These are phyloP conservation scores for Chelonia mydas DNA, from an alignment of 2,797 vertebrate genomes.

Conservation along the genomic window DNA sequence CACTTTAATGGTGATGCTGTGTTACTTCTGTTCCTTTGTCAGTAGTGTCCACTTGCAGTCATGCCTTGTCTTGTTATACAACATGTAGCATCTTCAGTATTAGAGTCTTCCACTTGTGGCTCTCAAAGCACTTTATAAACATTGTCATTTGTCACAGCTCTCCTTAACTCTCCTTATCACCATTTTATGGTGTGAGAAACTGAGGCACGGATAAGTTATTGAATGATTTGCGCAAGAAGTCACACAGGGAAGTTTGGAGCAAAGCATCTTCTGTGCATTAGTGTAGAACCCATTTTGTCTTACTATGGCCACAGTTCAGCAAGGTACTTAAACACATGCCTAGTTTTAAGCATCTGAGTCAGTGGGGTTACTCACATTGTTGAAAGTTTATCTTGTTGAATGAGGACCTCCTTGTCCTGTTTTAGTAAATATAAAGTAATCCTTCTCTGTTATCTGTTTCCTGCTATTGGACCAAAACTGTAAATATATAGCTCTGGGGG, in stretches of 20 bases:
- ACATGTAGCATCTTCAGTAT: neutral
- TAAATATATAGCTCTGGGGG: neutral
- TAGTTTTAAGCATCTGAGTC: neutral
- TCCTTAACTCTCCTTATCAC: neutral
- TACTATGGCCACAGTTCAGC: neutral
- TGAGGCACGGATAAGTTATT: neutral
- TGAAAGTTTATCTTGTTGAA: neutral
- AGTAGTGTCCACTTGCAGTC: neutral
- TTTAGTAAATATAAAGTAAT: neutral
- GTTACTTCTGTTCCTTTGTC: too few relatives aligned
- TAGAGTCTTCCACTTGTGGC: neutral
- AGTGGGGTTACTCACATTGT: neutral
- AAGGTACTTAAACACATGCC: neutral
- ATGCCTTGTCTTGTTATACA: neutral
- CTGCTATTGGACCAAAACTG: neutral
- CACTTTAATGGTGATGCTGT: too few relatives aligned
- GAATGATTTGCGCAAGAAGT: neutral
- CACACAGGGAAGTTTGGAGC: neutral
- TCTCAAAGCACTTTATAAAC: neutral
- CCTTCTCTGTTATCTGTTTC: neutral
- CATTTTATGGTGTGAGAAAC: neutral
- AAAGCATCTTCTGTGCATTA: neutral
- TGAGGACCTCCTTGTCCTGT: neutral
- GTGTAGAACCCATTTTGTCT: neutral
- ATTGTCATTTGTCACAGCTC: neutral